phyloP scores from a whole-genome alignment of 2,797 vertebrate genomes.

The Girardinus metallicus region DNA sequence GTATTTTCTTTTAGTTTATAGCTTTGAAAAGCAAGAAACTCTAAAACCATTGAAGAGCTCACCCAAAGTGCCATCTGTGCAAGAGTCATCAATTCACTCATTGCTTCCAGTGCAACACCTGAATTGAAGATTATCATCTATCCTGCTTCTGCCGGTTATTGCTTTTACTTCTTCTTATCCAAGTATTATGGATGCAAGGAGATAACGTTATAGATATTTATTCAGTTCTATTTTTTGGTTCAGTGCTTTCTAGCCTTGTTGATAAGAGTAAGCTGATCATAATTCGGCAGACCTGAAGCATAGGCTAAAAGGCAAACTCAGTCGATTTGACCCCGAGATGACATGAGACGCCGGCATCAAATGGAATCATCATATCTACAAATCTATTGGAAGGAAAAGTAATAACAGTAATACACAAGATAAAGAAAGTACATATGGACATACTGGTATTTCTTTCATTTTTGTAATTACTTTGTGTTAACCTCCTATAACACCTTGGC shows the following conservation, averaged over 20 bases:
- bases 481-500: constrained; percentile 55
- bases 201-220: constrained; percentile 71
- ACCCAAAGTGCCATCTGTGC: not conserved
- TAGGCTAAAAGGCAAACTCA: constrained; percentile 68
- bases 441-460: constrained; percentile 1
- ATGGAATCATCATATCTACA: constrained; percentile 31
- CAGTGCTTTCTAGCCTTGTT: constrained; percentile 61
- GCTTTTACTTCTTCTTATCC: constrained; percentile 64
- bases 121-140: constrained; percentile 23
- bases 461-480: constrained; percentile 66
- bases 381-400: constrained; percentile 7
- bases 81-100: constrained; percentile 4
- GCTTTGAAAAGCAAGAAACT: not conserved
- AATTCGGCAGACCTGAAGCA: constrained; percentile 54
- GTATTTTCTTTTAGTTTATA: constrained; percentile 7
- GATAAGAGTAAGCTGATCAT: constrained; percentile 73
- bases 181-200: constrained; percentile 62
- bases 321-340: constrained; percentile 62
- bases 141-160: not conserved
- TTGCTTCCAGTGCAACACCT: constrained; percentile 42
- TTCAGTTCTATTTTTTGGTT: constrained; percentile 74
- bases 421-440: not conserved
- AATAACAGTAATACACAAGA: not conserved
- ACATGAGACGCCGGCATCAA: constrained; percentile 19
- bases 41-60: not conserved